A percentile compares a stretch with the other conserved stretches of the same genome.
Evolutionary conservation across 1,140 invertebrate genomes (phyloP).

Genomic region (Asobara japonica): DNA sequence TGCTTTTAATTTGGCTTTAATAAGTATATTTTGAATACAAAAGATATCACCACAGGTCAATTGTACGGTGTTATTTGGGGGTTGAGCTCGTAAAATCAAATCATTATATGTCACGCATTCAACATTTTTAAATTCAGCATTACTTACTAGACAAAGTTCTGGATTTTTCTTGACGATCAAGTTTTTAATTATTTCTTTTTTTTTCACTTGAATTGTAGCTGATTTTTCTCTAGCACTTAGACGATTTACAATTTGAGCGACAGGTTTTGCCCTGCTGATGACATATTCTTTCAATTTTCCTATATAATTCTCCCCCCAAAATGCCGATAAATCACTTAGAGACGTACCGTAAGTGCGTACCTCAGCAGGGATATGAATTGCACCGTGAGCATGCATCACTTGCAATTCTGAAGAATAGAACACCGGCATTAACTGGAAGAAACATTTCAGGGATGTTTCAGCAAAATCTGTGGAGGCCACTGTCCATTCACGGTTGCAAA

Average conservation of each 20-base stretch:
- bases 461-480: neutral
- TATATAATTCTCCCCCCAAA: neutral
- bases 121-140: neutral
- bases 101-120: neutral
- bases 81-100: neutral
- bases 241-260: neutral
- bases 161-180: neutral
- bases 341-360: conserved; percentile 26
- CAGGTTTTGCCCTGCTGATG: neutral
- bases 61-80: neutral
- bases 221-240: neutral
- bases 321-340: neutral
- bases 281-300: neutral
- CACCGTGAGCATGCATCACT: conserved; percentile 38
- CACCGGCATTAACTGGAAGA: conserved; percentile 22
- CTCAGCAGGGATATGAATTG: conserved; percentile 36
- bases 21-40: neutral
- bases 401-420: conserved; percentile 28
- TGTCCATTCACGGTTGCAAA: neutral
- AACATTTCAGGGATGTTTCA: conserved; percentile 19
- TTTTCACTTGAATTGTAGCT: neutral
- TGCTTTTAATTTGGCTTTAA: neutral
- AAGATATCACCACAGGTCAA: neutral
- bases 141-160: neutral
- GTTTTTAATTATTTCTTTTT: neutral